Base-by-base conservation (phyloP, 2,888 invertebrate genomes). In the Malthinus flaveolus region DNA sequence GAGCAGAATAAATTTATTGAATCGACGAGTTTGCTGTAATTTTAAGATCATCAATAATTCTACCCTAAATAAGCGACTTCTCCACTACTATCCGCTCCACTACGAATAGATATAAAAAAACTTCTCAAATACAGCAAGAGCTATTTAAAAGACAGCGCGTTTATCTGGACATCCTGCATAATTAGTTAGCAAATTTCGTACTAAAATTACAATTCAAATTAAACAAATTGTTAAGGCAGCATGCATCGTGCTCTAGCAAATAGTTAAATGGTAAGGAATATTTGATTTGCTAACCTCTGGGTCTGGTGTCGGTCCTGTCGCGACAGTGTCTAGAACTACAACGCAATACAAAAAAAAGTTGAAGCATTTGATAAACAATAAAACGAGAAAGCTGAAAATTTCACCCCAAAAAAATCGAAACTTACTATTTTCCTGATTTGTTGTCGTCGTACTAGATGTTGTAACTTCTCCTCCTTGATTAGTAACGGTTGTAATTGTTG, bases 401-500 rank as follows among this genome's bases (percentile, higher is more conserved):
- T 47, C 60, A 56, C n/a, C n/a, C n/a, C n/a, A 56, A 54, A 54
- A 46, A 6, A 32, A 42, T 11, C 35, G 51, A 49, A 37, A 60
- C 36, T 46, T 48, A 85, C 85, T 83, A 78, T 83, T 83, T 63
- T 84, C 84, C 61, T 76, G 75, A 59, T 76, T 74, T 3, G 68
- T 67, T 7, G 68, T 69, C 3, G 81, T 79, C 47, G 78, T 76
- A 2, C 80, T 81, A 32, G 80, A 80, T 10, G 80, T 77, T 23
- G 78, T 79, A 59, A 74, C 69, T 45, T 67, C 71, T 11, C 76
- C 79, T 64, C 70, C 65, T 56, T 73, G 73, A 64, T 71, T 77
- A 66, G 82, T 83, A 77, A 80, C 82, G 64, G 83, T 75, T 36
- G 85, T 85, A 52, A 84, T 81, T 42, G 85, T 84, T 32, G 85